Conservation (phyloP, 2,113 vertebrate species). For the Limnothrissa miodon region DNA sequence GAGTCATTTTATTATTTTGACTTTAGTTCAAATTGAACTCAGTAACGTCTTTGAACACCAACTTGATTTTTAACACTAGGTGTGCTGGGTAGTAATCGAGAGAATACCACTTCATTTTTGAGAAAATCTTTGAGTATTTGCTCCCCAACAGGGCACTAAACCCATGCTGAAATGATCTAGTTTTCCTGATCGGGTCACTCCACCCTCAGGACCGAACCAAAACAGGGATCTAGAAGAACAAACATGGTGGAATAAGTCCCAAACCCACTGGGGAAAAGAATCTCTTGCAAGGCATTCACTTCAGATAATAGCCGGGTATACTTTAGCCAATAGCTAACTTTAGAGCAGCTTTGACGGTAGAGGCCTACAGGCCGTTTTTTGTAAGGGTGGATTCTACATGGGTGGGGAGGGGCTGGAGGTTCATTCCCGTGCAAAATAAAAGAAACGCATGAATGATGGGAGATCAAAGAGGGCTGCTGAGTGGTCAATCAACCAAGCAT, state of each 20-base stretch:
- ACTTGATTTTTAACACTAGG: background rate
- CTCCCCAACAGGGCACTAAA: background rate
- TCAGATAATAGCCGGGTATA: no score
- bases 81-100: background rate
- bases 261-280: background rate
- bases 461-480: background rate
- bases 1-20: background rate
- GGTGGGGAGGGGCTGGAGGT: background rate
- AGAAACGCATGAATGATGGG: background rate
- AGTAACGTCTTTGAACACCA: background rate
- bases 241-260: background rate
- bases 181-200: background rate
- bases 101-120: background rate
- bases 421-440: slow-evolving; percentile 19
- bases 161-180: background rate
- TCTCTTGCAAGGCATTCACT: background rate
- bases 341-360: background rate
- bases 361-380: background rate
- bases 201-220: background rate
- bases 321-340: background rate
- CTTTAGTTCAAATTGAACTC: background rate
- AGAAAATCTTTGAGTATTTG: background rate
- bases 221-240: no score
- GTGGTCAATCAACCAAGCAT: slow-evolving; percentile 43
- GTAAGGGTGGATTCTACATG: background rate